Conservation (phyloP, 2,113 vertebrate species). For the Barnardius zonarius region DNA sequence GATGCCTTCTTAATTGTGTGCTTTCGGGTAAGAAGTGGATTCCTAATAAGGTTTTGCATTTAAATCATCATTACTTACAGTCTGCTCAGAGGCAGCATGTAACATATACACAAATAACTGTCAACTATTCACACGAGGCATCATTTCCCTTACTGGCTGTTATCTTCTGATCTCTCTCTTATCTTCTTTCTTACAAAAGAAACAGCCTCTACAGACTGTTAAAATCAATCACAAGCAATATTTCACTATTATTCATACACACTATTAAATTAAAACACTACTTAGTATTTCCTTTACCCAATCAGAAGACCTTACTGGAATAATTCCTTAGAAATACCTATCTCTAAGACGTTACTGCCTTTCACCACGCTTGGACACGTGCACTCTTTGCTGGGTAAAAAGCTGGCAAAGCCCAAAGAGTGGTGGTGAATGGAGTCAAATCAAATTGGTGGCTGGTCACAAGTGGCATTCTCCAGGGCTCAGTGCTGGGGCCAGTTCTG, state of each 20-base stretch:
- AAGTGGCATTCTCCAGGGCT: not conserved
- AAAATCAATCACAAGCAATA: not conserved
- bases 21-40: not conserved
- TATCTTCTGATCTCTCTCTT: not conserved
- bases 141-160: not conserved
- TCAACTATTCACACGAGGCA: not conserved
- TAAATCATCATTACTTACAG: not conserved
- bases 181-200: not conserved
- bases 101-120: not conserved
- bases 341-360: not conserved
- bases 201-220: not conserved
- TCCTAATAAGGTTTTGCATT: not conserved
- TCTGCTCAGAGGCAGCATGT: not conserved
- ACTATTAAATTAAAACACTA: not conserved
- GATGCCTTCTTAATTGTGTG: not conserved
- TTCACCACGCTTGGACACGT: not conserved
- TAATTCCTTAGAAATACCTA: not conserved
- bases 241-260: not conserved
- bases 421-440: not conserved
- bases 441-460: fast-evolving
- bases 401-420: not conserved
- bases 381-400: not conserved
- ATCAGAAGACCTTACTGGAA: not conserved
- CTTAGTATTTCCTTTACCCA: not conserved
- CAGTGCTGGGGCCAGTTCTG: not conserved